Conservation (phyloP, 2,797 vertebrate species). For the Microctenopoma lineatum region DNA sequence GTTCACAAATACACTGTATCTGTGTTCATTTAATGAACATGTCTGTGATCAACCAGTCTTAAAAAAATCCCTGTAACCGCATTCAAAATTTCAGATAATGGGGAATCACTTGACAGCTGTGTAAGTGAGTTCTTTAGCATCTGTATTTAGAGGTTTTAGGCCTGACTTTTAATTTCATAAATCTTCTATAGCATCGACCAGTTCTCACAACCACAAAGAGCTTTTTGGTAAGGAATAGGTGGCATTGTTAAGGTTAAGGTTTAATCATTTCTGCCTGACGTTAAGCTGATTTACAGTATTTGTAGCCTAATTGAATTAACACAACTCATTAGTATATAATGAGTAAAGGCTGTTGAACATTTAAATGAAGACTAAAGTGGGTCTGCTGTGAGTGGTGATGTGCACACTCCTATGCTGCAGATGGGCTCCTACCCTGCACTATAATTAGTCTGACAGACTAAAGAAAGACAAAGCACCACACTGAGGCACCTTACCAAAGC, state of each 20-base stretch:
- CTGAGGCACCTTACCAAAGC: conserved; percentile 58
- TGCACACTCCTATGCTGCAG: conserved; percentile 47
- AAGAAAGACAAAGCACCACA: conserved; percentile 44
- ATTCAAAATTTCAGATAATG: neutral
- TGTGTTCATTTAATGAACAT: too few relatives aligned
- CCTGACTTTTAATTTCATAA: too few relatives aligned
- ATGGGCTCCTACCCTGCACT: conserved; percentile 67
- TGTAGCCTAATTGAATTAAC: conserved; percentile 33
- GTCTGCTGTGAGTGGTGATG: conserved; percentile 4
- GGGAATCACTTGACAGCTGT: neutral
- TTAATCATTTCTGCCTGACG: neutral
- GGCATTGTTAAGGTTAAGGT: too few relatives aligned
- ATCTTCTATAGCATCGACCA: too few relatives aligned
- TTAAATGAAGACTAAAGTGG: neutral
- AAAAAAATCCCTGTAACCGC: too few relatives aligned
- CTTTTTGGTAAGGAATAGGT: too few relatives aligned
- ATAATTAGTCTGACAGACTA: conserved; percentile 74
- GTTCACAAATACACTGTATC: neutral
- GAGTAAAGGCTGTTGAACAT: neutral
- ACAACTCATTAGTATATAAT: neutral
- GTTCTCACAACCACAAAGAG: too few relatives aligned
- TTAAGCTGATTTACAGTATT: conserved; percentile 42
- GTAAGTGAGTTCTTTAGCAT: neutral
- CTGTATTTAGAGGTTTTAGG: too few relatives aligned
- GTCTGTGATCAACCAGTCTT: too few relatives aligned